phyloP scores from a whole-genome alignment of 2,797 vertebrate genomes.

The Acanthiza pusilla region DNA sequence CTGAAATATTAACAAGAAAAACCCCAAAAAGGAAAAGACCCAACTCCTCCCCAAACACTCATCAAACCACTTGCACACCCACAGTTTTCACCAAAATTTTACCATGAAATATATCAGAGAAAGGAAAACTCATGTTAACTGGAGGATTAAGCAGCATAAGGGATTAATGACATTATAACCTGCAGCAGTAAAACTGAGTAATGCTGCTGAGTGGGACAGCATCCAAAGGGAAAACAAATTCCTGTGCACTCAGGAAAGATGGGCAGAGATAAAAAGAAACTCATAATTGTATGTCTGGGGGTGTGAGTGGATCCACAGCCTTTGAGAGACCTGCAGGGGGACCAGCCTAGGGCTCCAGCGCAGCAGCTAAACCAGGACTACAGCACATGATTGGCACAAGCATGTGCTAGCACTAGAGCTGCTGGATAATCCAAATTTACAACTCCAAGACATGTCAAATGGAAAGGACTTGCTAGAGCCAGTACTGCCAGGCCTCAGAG shows the following conservation, averaged over 20 bases:
- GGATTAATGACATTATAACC: slow-evolving; percentile 19
- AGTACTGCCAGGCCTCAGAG: not conserved
- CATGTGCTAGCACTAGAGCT: not conserved
- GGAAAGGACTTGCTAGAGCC: not conserved
- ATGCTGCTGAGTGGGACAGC: not conserved
- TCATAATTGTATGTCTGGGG: not conserved
- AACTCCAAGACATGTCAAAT: not conserved
- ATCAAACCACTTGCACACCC: not conserved
- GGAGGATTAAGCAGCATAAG: not conserved
- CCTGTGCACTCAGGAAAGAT: not conserved
- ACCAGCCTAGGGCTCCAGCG: not conserved
- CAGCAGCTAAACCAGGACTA: not conserved
- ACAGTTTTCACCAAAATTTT: not conserved
- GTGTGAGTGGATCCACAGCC: not conserved
- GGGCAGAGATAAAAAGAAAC: not conserved
- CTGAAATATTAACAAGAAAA: not conserved
- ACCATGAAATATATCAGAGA: not conserved
- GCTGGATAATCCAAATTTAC: slow-evolving; percentile 5
- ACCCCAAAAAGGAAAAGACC: not conserved
- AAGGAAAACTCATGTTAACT: not conserved
- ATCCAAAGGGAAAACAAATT: not conserved
- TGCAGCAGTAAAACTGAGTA: not conserved
- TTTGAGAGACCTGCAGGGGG: not conserved
- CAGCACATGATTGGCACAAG: slow-evolving; percentile 32
- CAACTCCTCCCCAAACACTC: not conserved